Conservation (phyloP, 2,888 invertebrate species). For the Epinotia bilunana region DNA sequence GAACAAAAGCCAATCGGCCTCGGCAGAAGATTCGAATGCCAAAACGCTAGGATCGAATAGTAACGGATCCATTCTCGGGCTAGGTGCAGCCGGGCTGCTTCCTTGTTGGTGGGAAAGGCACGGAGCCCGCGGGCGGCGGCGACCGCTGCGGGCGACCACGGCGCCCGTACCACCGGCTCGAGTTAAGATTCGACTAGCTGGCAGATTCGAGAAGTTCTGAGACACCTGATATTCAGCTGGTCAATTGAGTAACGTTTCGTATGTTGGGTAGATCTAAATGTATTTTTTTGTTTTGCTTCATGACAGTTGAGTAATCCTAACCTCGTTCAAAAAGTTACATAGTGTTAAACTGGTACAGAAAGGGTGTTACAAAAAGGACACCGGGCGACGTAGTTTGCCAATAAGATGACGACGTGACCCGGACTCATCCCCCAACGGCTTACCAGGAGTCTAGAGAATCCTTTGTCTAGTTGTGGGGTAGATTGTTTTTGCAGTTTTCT, state of each 20-base stretch:
- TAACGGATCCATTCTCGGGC: slow-evolving; percentile 23
- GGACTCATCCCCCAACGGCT: no score
- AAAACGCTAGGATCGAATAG: slow-evolving; percentile 20
- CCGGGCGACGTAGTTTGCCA: no score
- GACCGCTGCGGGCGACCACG: slow-evolving; percentile 68
- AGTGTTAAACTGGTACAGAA: no score
- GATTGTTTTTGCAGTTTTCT: no score
- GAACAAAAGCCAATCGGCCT: slow-evolving; percentile 3
- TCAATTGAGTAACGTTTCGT: not conserved
- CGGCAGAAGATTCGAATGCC: slow-evolving; percentile 1
- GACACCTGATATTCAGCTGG: not conserved
- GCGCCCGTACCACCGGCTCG: slow-evolving; percentile 68
- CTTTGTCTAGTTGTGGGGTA: no score
- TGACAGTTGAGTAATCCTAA: no score
- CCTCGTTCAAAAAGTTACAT: no score
- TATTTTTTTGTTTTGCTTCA: no score
- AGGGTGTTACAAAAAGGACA: no score
- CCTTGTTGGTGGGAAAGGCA: slow-evolving; percentile 67
- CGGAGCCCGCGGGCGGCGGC: slow-evolving; percentile 60
- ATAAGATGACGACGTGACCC: no score
- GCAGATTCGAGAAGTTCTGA: not conserved
- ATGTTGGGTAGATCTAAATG: not conserved
- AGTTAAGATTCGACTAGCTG: slow-evolving; percentile 14
- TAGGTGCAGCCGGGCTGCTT: slow-evolving; percentile 9
- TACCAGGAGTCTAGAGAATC: no score